A percentile compares a stretch with the other conserved stretches of the same genome.
Conservation (phyloP, 2,797 vertebrate species). For the Lepidocolaptes lacrymiger region DNA sequence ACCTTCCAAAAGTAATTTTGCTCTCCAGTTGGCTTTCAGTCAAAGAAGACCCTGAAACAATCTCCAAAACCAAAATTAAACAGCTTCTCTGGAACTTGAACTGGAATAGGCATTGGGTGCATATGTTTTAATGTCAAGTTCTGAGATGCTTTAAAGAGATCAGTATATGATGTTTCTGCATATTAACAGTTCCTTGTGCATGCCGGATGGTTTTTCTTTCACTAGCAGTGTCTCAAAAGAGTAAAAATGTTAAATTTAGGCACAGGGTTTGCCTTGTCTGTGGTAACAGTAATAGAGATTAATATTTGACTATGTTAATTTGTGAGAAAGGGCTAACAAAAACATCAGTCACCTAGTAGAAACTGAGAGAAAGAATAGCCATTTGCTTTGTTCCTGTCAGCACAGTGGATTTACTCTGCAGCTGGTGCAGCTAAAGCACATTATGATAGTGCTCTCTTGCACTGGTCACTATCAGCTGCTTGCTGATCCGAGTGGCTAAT, state of each 20-base stretch:
- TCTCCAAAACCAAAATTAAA: neutral
- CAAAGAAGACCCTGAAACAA: neutral
- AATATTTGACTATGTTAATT: neutral
- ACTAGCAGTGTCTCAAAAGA: neutral
- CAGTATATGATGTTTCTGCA: neutral
- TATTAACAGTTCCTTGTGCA: neutral
- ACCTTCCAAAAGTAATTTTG: neutral
- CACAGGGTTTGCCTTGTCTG: neutral
- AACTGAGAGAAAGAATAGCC: neutral
- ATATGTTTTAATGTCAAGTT: neutral
- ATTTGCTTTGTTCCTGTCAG: neutral
- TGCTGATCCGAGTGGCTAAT: neutral
- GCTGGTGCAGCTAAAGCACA: neutral
- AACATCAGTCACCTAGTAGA: neutral
- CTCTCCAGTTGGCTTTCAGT: neutral
- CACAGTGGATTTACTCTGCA: rapidly evolving
- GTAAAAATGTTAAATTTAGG: neutral
- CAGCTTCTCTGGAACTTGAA: neutral
- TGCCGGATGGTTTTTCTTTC: neutral
- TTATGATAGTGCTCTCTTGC: neutral
- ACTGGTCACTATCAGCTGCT: neutral
- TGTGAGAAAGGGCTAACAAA: neutral
- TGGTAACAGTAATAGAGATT: neutral
- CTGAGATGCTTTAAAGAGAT: neutral
- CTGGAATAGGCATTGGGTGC: neutral